These are phyloP conservation scores for Drosophila subquinaria DNA, from an alignment of 2,888 invertebrate genomes.

Conservation along the genomic window DNA sequence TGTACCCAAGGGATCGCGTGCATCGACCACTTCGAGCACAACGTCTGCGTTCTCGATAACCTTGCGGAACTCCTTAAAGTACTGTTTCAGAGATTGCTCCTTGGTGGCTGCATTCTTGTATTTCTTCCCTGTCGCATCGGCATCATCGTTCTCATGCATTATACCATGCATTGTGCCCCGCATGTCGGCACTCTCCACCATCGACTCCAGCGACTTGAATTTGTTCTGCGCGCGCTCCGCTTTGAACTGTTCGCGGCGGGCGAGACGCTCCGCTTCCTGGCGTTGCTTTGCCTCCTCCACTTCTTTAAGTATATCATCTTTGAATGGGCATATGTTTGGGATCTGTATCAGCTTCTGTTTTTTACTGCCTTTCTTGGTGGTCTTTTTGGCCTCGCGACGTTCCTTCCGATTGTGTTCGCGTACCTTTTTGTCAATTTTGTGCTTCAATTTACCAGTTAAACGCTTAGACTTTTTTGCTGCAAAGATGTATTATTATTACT, in stretches of 20 bases:
- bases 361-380: constrained; percentile 88
- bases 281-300: constrained; percentile 88
- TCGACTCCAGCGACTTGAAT: constrained; percentile 85
- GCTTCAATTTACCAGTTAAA: constrained; percentile 90
- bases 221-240: constrained; percentile 81
- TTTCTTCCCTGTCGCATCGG: constrained; percentile 83
- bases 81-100: constrained; percentile 94
- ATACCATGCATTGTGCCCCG: constrained; percentile 89
- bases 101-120: constrained; percentile 86
- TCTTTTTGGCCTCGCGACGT: constrained; percentile 92
- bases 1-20: constrained; percentile 86
- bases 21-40: constrained; percentile 96
- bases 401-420: constrained; percentile 94
- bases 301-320: constrained; percentile 96
- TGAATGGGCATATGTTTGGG: constrained; percentile 98
- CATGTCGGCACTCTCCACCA: constrained; percentile 89
- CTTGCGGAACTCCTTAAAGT: constrained; percentile 97
- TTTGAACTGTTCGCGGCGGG: constrained; percentile 74
- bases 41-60: constrained; percentile 97
- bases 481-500: constrained; percentile 59
- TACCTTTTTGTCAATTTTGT: constrained; percentile 96
- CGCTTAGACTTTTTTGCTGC: constrained; percentile 94
- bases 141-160: constrained; percentile 85
- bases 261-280: constrained; percentile 87
- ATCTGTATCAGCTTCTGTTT: constrained; percentile 91